Evolutionary conservation across 2,797 vertebrate species (phyloP), one percentile per base, ranked within the genome.

Genomic region (Coregonus ussuriensis): DNA sequence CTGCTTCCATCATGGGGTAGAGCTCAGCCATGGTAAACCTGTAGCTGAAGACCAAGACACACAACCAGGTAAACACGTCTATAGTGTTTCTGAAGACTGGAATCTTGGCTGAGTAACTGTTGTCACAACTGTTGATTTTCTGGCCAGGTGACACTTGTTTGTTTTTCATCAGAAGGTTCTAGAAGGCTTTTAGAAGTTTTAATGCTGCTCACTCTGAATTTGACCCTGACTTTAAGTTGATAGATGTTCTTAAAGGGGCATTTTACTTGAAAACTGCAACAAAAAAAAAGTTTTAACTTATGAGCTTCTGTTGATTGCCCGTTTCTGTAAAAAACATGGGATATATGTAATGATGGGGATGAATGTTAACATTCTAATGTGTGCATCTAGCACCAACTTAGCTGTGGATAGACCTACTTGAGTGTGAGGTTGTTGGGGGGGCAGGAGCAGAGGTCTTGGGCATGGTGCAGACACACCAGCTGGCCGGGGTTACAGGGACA

Each of bases 391-490:
- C 41, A 47, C 9, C 9, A 47, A 47, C 41, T 47, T 47, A 47
- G 41, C 41, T 11, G 41, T 47, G 11, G 2, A 47, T 47, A 47
- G 9, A 47, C 97, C 96, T 92, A 99, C 98, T 95, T 92, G 87
- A 98, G 91, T 67, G 93, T 96, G 25, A 96, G 96, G 82, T 93
- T 95, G 84, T 91, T 92, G 59, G 87, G 85, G 47, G 95, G 89
- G 88, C 98, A 99, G 74, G 94, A 93, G 81, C 98, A 99, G 72
- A 99, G 94, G 75, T 96, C 91, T 77, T 93, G 91, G 0, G 94
- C 75, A n/a, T 99, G 97, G 90, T 98, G 93, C 82, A 99, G 90
- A 91, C 98, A 99, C 13, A 95, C 97, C 85, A 96, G 86, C 79
- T 94, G 84, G 16, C 91, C 93, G 37, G 96, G 95, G 73, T 94